These are phyloP conservation scores for Dermolepida albohirtum DNA, from an alignment of 2,888 invertebrate species.

Conservation along the genomic window DNA sequence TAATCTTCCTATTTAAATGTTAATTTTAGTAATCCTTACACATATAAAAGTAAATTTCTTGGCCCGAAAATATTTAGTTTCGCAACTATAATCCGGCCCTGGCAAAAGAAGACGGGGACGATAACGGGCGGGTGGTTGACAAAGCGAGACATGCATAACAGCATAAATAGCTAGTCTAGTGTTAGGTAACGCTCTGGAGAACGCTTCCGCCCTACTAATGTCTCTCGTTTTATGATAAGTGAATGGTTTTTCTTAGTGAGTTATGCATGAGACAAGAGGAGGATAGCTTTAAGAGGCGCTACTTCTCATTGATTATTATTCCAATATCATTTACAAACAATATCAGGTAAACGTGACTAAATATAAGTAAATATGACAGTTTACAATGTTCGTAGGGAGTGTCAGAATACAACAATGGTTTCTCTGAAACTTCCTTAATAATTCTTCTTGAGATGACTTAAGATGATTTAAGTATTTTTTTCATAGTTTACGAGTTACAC, in stretches of 20 bases:
- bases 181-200: slow-evolving; percentile 46
- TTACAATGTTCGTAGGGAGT: not conserved
- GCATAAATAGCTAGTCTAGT: slow-evolving; percentile 46
- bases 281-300: too few species aligned
- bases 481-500: too few species aligned
- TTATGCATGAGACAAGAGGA: not conserved
- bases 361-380: slow-evolving; percentile 23
- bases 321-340: slow-evolving; percentile 20
- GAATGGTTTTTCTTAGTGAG: slow-evolving; percentile 39
- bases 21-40: too few species aligned
- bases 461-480: too few species aligned
- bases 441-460: too few species aligned
- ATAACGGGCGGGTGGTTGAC: slow-evolving; percentile 11
- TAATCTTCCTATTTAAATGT: too few species aligned
- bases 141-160: slow-evolving; percentile 34
- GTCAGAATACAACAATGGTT: not conserved
- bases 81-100: not conserved
- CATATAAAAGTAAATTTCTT: too few species aligned
- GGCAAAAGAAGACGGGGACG: slow-evolving; percentile 1
- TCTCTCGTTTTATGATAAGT: slow-evolving; percentile 49
- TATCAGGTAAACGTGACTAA: not conserved
- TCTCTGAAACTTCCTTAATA: too few species aligned
- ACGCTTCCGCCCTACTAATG: slow-evolving; percentile 48
- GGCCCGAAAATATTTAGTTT: too few species aligned
- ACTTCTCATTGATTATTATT: slow-evolving; percentile 8